phyloP scores from a whole-genome alignment of 2,888 invertebrate species.

The Amorpha juglandis region DNA sequence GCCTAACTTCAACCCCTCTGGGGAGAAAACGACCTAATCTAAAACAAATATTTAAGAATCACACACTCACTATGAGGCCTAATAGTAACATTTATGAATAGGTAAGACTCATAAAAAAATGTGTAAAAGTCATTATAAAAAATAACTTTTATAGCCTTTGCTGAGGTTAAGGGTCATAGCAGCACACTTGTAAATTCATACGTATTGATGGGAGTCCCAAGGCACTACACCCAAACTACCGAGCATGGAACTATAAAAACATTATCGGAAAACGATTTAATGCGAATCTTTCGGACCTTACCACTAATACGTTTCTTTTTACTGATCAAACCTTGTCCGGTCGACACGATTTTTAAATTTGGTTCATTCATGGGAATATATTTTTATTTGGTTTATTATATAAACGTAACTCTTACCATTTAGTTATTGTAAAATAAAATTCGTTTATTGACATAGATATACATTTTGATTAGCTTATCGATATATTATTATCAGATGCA shows the following conservation, averaged over 20 bases:
- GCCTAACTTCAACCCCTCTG: too few relatives aligned
- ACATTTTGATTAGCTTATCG: too few relatives aligned
- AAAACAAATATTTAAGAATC: too few relatives aligned
- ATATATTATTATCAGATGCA: too few relatives aligned
- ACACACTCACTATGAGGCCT: too few relatives aligned
- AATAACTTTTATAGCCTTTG: not conserved
- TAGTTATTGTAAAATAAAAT: too few relatives aligned
- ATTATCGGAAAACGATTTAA: slow-evolving; percentile 52
- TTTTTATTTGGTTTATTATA: not conserved
- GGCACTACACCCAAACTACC: slow-evolving; percentile 17
- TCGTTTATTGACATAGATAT: too few relatives aligned
- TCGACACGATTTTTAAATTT: not conserved
- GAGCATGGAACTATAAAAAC: slow-evolving; percentile 36
- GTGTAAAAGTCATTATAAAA: too few relatives aligned
- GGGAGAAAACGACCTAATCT: too few relatives aligned
- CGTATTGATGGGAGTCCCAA: slow-evolving; percentile 13
- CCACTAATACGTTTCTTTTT: slow-evolving; percentile 37
- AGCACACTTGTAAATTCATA: slow-evolving; percentile 9
- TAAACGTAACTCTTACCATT: not conserved
- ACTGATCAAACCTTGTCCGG: slow-evolving; percentile 15
- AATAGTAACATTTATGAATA: too few relatives aligned
- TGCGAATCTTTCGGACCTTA: slow-evolving; percentile 38
- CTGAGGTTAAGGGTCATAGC: not conserved
- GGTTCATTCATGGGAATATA: not conserved
- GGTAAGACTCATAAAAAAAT: too few relatives aligned